These are phyloP conservation scores for Mesodorylaimus sp. DNA, from an alignment of 2,888 invertebrate genomes.

Conservation along the genomic window DNA sequence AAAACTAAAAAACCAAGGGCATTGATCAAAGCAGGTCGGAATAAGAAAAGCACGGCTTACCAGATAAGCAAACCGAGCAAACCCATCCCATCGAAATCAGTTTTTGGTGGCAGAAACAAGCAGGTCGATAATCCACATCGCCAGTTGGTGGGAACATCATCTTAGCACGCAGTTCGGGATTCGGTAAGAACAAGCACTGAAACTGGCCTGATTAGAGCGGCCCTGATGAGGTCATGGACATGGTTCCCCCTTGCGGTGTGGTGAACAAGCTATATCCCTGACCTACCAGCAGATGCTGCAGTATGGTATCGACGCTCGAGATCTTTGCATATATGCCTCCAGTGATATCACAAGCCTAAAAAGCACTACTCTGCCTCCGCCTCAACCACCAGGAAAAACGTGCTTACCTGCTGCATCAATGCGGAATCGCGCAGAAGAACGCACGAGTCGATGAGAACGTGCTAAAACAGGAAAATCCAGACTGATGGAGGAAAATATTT, in stretches of 20 bases:
- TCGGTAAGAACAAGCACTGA: slow-evolving; percentile 50
- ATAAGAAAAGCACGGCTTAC: slow-evolving; percentile 38
- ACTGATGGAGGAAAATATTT: slow-evolving; percentile 6
- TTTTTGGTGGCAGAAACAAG: slow-evolving; percentile 89
- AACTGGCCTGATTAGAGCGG: slow-evolving; percentile 46
- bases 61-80: slow-evolving; percentile 88
- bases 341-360: slow-evolving; percentile 73
- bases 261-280: neutral
- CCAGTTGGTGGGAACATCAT: slow-evolving; percentile 69
- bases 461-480: slow-evolving; percentile 37
- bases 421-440: slow-evolving; percentile 73
- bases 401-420: slow-evolving; percentile 54
- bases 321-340: slow-evolving; percentile 74
- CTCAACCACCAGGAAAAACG: neutral
- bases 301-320: slow-evolving; percentile 60
- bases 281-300: slow-evolving; percentile 63
- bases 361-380: neutral
- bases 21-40: neutral
- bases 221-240: slow-evolving; percentile 14
- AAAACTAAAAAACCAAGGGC: slow-evolving; percentile 52
- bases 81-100: slow-evolving; percentile 88
- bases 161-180: slow-evolving; percentile 45
- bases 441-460: slow-evolving; percentile 75
- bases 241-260: neutral
- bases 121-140: slow-evolving; percentile 84